Evolutionary conservation across 2,888 invertebrate genomes (phyloP).

Genomic region (Cantharis lateralis): DNA sequence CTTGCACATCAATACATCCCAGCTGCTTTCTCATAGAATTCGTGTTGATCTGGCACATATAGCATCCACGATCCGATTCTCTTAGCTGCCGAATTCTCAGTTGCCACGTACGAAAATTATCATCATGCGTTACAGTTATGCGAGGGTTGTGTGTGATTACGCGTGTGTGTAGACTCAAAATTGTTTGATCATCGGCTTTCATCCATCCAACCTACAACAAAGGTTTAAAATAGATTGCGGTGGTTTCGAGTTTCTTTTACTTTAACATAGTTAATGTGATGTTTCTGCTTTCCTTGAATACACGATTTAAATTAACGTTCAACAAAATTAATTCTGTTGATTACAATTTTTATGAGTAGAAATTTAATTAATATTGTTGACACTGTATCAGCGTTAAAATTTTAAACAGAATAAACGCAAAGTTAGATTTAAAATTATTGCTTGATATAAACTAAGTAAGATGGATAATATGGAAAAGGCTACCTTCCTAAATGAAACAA

Average conservation of each 20-base stretch:
- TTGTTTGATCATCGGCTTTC: constrained; percentile 75
- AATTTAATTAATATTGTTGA: not conserved
- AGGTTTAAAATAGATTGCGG: constrained; percentile 2
- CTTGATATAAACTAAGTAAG: not conserved
- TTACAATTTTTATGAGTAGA: not conserved
- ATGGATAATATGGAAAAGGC: not conserved
- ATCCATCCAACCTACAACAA: constrained; percentile 74
- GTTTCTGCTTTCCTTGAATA: no score
- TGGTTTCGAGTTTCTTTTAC: not conserved
- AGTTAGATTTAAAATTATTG: not conserved
- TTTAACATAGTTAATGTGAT: not conserved
- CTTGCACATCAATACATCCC: constrained; percentile 77
- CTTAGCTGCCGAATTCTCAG: constrained; percentile 73
- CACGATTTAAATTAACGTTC: not conserved
- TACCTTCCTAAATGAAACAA: not conserved
- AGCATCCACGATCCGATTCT: constrained; percentile 76
- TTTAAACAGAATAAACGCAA: not conserved
- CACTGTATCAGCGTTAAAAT: not conserved
- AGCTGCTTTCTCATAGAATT: constrained; percentile 76
- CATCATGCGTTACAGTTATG: constrained; percentile 72
- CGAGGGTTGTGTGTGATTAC: constrained; percentile 76
- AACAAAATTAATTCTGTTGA: not conserved
- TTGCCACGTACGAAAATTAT: constrained; percentile 73
- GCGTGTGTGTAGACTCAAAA: constrained; percentile 72
- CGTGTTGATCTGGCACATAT: constrained; percentile 83